Evolutionary conservation across 2,113 vertebrate species (phyloP).

Genomic region (Microcebus lehilahytsara): DNA sequence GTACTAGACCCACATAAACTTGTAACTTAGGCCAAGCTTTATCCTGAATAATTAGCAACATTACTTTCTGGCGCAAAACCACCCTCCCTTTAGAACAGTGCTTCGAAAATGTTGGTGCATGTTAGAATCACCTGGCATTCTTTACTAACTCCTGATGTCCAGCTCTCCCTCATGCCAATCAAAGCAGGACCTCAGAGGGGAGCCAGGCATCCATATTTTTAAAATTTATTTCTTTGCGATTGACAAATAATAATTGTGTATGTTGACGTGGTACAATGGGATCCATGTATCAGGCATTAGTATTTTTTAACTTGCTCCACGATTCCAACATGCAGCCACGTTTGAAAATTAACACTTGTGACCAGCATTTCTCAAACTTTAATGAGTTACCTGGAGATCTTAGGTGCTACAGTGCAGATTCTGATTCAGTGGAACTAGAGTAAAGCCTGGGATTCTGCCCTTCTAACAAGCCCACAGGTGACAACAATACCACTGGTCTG

Average conservation of each 20-base stretch:
- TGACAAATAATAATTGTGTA: neutral
- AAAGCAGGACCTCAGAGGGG: neutral
- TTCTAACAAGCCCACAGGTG: neutral
- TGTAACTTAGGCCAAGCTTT: constrained; percentile 64
- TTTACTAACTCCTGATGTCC: neutral
- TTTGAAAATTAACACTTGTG: neutral
- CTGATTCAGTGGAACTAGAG: neutral
- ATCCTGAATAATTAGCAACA: constrained; percentile 75
- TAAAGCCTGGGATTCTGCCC: neutral
- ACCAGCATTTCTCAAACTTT: neutral
- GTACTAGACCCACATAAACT: constrained; percentile 54
- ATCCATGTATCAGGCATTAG: neutral
- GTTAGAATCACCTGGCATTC: neutral
- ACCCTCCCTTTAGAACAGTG: neutral
- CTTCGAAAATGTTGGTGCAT: neutral
- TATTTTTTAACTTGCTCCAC: neutral
- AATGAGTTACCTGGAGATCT: neutral
- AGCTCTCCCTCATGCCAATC: neutral
- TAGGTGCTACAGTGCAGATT: neutral
- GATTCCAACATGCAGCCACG: neutral
- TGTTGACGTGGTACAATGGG: neutral
- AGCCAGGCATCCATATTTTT: neutral
- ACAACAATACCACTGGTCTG: neutral
- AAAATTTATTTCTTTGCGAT: neutral
- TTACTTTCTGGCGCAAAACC: constrained; percentile 13